phyloP scores from a whole-genome alignment of 1,140 invertebrate species.

The Sycobia sp. region DNA sequence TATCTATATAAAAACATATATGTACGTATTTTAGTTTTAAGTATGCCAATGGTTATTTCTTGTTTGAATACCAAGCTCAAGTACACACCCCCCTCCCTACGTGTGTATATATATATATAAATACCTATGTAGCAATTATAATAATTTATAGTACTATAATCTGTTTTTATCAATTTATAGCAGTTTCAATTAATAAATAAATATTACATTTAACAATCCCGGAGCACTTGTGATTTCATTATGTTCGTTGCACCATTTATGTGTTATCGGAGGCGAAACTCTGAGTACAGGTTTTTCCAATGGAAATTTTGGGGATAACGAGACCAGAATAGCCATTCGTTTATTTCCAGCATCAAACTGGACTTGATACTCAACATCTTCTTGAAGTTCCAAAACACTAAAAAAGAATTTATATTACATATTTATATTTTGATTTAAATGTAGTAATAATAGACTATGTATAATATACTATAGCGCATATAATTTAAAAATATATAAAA shows the following conservation, averaged over 20 bases:
- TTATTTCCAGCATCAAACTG: conserved; percentile 69
- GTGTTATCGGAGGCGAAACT: conserved; percentile 68
- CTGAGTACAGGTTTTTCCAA: conserved; percentile 73
- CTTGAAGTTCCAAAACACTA: conserved; percentile 72
- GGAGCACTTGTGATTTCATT: conserved; percentile 72
- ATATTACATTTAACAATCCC: conserved; percentile 71
- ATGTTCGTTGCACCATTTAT: conserved; percentile 73
- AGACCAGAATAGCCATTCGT: conserved; percentile 69
- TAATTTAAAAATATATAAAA: too few relatives aligned
- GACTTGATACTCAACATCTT: conserved; percentile 74
- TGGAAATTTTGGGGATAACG: conserved; percentile 72
- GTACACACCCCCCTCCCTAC: too few relatives aligned
- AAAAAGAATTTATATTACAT: conserved; percentile 1
- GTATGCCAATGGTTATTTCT: too few relatives aligned
- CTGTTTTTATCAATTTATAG: neutral
- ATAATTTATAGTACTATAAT: too few relatives aligned
- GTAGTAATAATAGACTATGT: neutral
- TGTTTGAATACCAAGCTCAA: too few relatives aligned
- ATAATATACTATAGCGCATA: too few relatives aligned
- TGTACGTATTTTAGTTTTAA: too few relatives aligned
- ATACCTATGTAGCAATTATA: too few relatives aligned
- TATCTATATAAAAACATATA: too few relatives aligned
- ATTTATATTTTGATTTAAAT: neutral
- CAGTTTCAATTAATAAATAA: neutral
- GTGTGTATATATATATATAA: too few relatives aligned